Base-by-base conservation (phyloP, 2,888 invertebrate genomes). In the Octonoba sinensis region DNA sequence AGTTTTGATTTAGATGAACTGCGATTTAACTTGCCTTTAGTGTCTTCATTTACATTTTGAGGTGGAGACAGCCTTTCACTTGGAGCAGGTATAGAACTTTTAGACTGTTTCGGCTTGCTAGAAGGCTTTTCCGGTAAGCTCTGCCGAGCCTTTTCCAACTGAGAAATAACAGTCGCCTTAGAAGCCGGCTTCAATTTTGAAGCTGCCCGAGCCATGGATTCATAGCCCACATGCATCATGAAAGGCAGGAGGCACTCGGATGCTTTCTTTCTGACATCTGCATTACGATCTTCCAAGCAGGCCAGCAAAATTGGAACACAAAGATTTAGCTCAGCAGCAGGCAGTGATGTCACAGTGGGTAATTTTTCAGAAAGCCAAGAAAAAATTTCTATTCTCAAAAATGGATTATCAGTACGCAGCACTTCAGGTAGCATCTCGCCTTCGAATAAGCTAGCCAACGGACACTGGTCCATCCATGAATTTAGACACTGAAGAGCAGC, bases 211-310 rank as follows among this genome's bases (percentile, higher is more conserved):
- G 91, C 90, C 93, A 96, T 94, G 13, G 91, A 86, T 69, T 94
- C 94, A 83, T 93, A 96, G 0, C 97, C 95, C 11, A 96, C 90
- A 88, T 97, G 97, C 84, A 96, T 92, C 97, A 97, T 97, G 86
- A 96, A 92, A 3, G 96, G 96, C 59, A 96, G 89, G 51, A 97
- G 93, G 57, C 96, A 95, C 87, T 97, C 97, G 73, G 93, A 93
- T 1, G 96, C 93, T 86, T 94, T 95, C 88, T 96, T 96, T 15
- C 97, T 91, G 4, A 98, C 97, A 85, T 97, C 97, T 0, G 93
- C 94, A 87, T 93, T 95, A 74, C 98, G 92, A 89, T 98, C 97
- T 87, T 96, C 97, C 79, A 97, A 89, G 87, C 95, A 95, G 51
- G 92, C 91, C 89, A 93, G 96, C 72, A 98, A 89, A 85, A 92